These are phyloP conservation scores for Lasioglossum albipes DNA, from an alignment of 1,140 invertebrate genomes.

Conservation along the genomic window DNA sequence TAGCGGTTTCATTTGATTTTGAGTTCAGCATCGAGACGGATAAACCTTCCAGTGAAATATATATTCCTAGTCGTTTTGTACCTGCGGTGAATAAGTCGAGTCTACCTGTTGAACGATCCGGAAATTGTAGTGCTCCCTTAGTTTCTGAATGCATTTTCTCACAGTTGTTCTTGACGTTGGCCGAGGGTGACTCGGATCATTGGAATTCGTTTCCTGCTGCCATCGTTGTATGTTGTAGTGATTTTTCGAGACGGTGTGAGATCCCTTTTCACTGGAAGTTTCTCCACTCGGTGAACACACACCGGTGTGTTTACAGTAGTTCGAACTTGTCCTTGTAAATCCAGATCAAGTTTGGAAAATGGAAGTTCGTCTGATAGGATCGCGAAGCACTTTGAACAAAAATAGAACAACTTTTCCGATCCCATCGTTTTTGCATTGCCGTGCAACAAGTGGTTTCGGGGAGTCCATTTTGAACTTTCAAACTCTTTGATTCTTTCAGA, in stretches of 20 bases:
- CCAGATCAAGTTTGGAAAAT: conserved; percentile 34
- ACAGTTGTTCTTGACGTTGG: conserved; percentile 26
- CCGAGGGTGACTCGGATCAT: conserved; percentile 41
- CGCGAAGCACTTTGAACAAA: neutral
- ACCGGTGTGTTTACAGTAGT: neutral
- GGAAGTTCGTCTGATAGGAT: conserved; percentile 15
- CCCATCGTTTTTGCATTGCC: neutral
- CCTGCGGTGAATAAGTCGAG: neutral
- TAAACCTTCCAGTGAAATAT: no score
- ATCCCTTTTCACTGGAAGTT: neutral
- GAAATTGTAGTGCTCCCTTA: conserved; percentile 22
- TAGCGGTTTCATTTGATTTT: neutral
- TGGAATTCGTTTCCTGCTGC: conserved; percentile 38
- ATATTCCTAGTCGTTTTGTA: neutral
- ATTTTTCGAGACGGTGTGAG: conserved; percentile 15
- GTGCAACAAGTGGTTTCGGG: conserved; percentile 20
- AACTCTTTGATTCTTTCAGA: neutral
- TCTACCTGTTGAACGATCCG: neutral
- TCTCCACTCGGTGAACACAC: neutral
- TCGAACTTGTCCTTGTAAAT: conserved; percentile 19
- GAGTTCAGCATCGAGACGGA: neutral
- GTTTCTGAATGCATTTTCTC: conserved; percentile 24
- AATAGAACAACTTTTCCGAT: neutral
- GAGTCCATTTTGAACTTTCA: neutral
- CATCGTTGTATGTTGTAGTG: conserved; percentile 9